Conservation (phyloP, 2,888 invertebrate genomes). For the Coremacera marginata region DNA sequence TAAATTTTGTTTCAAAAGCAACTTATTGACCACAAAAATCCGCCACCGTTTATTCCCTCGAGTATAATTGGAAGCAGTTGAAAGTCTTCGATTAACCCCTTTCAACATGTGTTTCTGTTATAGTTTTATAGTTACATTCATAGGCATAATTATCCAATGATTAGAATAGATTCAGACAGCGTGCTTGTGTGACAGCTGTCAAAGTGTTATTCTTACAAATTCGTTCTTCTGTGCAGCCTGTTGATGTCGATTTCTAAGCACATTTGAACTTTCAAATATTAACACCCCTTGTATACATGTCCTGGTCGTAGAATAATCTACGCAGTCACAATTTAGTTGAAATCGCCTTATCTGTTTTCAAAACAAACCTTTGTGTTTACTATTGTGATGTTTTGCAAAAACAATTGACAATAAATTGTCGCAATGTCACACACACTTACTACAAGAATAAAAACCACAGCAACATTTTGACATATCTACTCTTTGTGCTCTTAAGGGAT, state of each 20-base stretch:
- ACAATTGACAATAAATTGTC: not conserved
- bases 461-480: not conserved
- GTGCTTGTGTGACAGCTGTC: conserved; percentile 19
- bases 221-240: not conserved
- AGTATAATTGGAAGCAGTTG: conserved; percentile 5
- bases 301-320: not conserved
- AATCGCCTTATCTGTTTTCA: conserved; percentile 9
- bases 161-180: not conserved
- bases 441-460: not conserved
- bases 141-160: not conserved
- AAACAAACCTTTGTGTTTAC: not conserved
- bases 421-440: not conserved
- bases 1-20: not conserved
- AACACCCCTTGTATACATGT: not conserved
- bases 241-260: not conserved
- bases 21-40: not conserved
- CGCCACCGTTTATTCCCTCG: not conserved
- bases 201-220: not conserved
- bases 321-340: not conserved
- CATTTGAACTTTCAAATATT: not conserved
- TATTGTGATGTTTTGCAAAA: not conserved
- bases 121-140: not conserved
- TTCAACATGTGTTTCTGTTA: not conserved
- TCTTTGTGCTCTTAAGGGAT: not conserved
- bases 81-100: conserved; percentile 9